Evolutionary conservation across 2,888 invertebrate species (phyloP), one percentile per base, ranked within the genome.

Genomic region (Chydorus sphaericus): DNA sequence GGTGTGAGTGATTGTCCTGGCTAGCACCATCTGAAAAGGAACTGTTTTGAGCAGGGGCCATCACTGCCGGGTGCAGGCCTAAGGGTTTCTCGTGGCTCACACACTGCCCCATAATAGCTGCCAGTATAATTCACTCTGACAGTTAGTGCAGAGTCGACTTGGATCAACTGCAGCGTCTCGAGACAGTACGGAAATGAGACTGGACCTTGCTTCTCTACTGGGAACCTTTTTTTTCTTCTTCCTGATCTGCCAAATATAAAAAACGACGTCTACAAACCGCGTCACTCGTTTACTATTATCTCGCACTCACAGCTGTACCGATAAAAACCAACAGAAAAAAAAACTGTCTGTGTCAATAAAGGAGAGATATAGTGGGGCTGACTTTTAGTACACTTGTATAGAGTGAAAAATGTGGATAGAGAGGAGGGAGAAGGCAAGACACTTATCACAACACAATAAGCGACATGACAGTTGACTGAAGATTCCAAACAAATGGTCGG

Each of bases 61-160:
- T 26, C 14, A 44, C 28, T 10, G 44, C 26, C n/a, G 23, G 44
- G n/a, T 28, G 44, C 23, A 26, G 44, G 3, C 26, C 26, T 14
- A 52, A 52, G 5, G 36, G 23, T 31, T 33, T 16, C 23, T 52
- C 33, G 10, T 52, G 52, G 37, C 52, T 52, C 18, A 52, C 52
- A 52, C 52, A 52, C 20, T 52, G 52, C 3, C 52, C 52, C 52
- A 52, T 52, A 11, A 26, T 11, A 44, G 28, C 44, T 44, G 8
- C n/a, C 6, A 4, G 6, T 14, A 26, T 10, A 23, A 23, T 8
- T 23, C 26, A 44, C 26, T 44, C 28, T 4, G 36, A 18, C 16
- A 23, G n/a, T n/a, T n/a, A n/a, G n/a, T n/a, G n/a, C n/a, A n/a
- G n/a, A n/a, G n/a, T n/a, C n/a, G n/a, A n/a, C n/a, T n/a, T n/a